Percentiles rank a stretch among this genome's conserved stretches.
Conservation (phyloP, 2,113 vertebrate genomes). For the Athene noctua region DNA sequence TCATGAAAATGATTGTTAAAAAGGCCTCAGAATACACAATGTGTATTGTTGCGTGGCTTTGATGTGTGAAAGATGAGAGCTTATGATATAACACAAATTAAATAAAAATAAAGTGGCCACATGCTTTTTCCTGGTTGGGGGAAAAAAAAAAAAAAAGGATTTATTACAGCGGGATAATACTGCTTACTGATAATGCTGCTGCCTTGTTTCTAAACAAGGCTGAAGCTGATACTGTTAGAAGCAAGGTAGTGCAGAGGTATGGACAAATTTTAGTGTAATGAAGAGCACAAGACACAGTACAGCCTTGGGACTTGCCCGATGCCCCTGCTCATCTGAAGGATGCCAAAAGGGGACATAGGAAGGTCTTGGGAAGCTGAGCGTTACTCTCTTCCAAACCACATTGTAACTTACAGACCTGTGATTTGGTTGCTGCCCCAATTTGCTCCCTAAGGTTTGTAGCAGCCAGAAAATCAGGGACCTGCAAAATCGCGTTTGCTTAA, state of each 20-base stretch:
- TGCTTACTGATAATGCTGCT: neutral
- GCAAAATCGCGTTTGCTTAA: neutral
- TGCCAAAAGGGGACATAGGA: neutral
- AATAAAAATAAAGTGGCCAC: constrained; percentile 64
- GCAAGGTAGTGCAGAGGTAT: neutral
- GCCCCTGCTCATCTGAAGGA: neutral
- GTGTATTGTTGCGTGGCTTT: constrained; percentile 85
- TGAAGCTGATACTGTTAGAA: neutral
- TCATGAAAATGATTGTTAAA: constrained; percentile 89
- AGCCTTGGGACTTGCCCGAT: neutral
- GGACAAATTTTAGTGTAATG: neutral
- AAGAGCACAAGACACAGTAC: neutral
- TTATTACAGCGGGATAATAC: neutral
- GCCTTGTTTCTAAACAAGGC: neutral
- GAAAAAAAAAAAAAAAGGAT: neutral
- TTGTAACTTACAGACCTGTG: neutral
- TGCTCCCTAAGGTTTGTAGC: neutral
- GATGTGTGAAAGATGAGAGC: constrained; percentile 93
- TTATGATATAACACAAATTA: constrained; percentile 70
- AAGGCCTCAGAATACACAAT: constrained; percentile 85
- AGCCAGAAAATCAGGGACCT: neutral
- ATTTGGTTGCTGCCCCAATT: neutral
- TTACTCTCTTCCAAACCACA: neutral
- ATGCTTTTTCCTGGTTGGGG: constrained; percentile 50
- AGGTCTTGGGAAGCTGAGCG: neutral